A percentile compares a stretch with the other conserved stretches of the same genome.
Conservation (phyloP, 2,888 invertebrate genomes). For the Camptogramma bilineatum region DNA sequence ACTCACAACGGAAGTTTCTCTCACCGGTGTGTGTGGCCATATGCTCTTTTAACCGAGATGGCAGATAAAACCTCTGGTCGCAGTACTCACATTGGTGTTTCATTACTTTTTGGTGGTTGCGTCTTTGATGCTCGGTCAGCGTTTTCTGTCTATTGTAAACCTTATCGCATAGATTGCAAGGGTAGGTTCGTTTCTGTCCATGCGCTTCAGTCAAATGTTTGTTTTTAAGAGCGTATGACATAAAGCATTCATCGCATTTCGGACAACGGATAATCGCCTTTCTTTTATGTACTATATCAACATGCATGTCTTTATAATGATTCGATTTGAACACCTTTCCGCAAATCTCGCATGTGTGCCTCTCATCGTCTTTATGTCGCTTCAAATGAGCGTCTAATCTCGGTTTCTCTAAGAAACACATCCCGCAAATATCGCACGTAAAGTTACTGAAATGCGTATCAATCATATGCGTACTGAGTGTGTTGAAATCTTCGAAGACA, state of each 20-base stretch:
- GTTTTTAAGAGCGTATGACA: constrained; percentile 77
- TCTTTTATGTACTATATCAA: constrained; percentile 77
- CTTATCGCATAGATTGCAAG: constrained; percentile 78
- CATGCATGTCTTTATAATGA: constrained; percentile 79
- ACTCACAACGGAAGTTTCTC: constrained; percentile 84
- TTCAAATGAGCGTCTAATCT: constrained; percentile 79
- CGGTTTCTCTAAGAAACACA: constrained; percentile 79
- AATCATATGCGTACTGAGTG: constrained; percentile 76
- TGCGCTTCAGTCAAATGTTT: constrained; percentile 77
- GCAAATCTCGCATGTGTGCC: constrained; percentile 81
- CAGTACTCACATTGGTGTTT: constrained; percentile 85
- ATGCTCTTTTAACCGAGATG: constrained; percentile 77
- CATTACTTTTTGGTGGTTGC: constrained; percentile 77
- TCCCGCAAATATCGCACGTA: constrained; percentile 76
- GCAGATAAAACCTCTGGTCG: constrained; percentile 80
- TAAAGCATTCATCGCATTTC: constrained; percentile 76
- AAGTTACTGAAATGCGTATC: constrained; percentile 75
- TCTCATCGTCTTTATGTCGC: constrained; percentile 79
- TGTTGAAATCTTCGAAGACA: constrained; percentile 77
- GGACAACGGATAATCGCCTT: constrained; percentile 77
- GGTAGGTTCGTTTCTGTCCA: constrained; percentile 75
- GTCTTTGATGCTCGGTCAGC: constrained; percentile 72
- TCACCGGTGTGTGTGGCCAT: constrained; percentile 84
- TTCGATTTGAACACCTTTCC: constrained; percentile 79
- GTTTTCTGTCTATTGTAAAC: constrained; percentile 78